phyloP scores from a whole-genome alignment of 2,888 invertebrate genomes.

The Melitaea athalia region DNA sequence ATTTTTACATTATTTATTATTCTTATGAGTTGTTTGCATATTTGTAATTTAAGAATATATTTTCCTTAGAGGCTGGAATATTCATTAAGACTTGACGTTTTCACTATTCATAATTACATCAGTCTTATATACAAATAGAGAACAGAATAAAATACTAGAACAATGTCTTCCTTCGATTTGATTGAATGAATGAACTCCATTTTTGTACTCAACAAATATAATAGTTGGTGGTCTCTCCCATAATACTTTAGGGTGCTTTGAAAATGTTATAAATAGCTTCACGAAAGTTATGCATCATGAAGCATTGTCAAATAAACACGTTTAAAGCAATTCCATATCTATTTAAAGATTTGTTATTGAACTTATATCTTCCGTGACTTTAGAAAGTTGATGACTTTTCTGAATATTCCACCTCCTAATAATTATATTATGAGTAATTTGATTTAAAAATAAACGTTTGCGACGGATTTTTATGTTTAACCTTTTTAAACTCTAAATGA shows the following conservation, averaged over 20 bases:
- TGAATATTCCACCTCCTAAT: slow-evolving; percentile 27
- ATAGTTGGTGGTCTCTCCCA: too few species aligned
- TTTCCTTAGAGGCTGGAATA: slow-evolving; percentile 35
- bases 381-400: neutral
- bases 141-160: neutral
- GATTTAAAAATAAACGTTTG: slow-evolving; percentile 17
- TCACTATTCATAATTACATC: slow-evolving; percentile 1
- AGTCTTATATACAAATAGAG: neutral
- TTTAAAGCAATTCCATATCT: too few species aligned
- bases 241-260: too few species aligned
- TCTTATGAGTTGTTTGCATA: slow-evolving; percentile 37
- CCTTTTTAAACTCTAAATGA: too few species aligned
- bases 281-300: too few species aligned
- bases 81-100: slow-evolving; percentile 12
- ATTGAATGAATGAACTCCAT: neutral
- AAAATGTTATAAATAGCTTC: too few species aligned
- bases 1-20: slow-evolving; percentile 36
- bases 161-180: neutral
- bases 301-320: too few species aligned
- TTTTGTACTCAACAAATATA: neutral
- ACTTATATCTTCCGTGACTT: neutral
- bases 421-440: slow-evolving; percentile 19
- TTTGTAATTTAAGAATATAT: slow-evolving; percentile 27
- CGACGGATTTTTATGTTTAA: slow-evolving; percentile 26
- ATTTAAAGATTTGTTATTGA: neutral